Evolutionary conservation across 2,888 invertebrate genomes (phyloP), one percentile per base, ranked within the genome.

Genomic region (Orthonevra nobilis): DNA sequence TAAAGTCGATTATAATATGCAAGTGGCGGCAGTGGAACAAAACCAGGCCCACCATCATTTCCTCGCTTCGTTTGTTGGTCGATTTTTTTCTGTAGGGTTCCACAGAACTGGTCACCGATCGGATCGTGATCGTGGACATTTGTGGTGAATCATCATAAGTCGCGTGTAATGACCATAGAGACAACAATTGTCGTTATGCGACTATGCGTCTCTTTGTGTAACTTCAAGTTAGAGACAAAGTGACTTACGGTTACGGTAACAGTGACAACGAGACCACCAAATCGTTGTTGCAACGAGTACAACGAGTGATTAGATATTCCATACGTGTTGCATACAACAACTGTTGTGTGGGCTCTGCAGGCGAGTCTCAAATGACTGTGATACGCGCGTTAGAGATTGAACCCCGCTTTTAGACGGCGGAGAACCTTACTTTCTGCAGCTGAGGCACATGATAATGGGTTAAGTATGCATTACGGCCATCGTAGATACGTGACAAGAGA

Each of bases 151-250:
- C 79, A 79, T 79, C 79, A 79, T 66, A 72, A 66, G 60, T 70
- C 14, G 48, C 72, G 66, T 60, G 66, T 73, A 79, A 73, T 79
- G 79, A 73, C 73, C 73, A 79, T 60, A 68, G 14, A 61, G 60
- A 79, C 79, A 79, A 79, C 72, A 66, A 66, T 79, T 73, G 77
- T 72, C 60, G 77, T 72, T 14, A 17, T 77, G 72, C 56, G 72
- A 69, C 58, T 64, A 28, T 42, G 64, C 46, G 40, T 28, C 9
- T 19, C 20, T 63, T 50, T 26, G 56, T 52, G 64, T 60, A 56
- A 52, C 44, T 14, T 64, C 70, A 63, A 54, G 63, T 64, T 56
- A 69, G 20, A 42, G 32, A 54, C 32, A 28, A 19, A 68, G 52
- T 66, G 73, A 50, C 73, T 73, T 75, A 77, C 50, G 52, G 72